Percentiles rank a stretch among this genome's conserved stretches.
Conservation (phyloP, 2,888 invertebrate genomes). For the Chironomus riparius region DNA sequence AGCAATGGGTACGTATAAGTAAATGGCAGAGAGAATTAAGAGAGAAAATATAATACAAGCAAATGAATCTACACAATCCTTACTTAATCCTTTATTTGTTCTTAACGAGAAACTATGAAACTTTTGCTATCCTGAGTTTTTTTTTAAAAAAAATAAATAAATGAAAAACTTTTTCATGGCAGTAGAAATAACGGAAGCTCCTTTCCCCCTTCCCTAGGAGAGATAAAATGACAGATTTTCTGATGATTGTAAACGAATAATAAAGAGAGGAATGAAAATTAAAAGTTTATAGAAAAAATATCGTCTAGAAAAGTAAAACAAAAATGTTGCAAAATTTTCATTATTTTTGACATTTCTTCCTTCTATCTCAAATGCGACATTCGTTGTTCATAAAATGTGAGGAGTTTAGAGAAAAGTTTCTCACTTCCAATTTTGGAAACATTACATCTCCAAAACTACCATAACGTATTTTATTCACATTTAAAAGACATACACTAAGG, state of each 20-base stretch:
- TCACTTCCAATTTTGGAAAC: no score
- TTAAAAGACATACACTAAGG: conserved; percentile 12
- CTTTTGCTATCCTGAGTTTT: neutral
- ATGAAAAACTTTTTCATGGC: neutral
- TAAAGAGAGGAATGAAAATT: no score
- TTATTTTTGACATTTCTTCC: no score
- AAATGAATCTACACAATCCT: neutral
- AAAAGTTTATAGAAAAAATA: no score
- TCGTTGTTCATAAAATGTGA: no score
- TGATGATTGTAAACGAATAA: no score
- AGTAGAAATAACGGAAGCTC: neutral
- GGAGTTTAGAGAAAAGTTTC: no score
- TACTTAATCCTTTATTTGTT: conserved; percentile 25
- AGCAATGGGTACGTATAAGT: neutral
- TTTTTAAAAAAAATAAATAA: neutral
- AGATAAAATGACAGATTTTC: no score
- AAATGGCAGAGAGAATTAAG: neutral
- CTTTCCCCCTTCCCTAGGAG: neutral
- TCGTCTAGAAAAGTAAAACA: no score
- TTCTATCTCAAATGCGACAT: no score
- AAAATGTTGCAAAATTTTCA: no score
- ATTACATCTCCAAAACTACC: neutral
- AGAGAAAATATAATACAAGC: conserved; percentile 7
- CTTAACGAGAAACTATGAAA: neutral
- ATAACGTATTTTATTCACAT: neutral